Evolutionary conservation across 2,113 vertebrate genomes (phyloP), one percentile per base, ranked within the genome.

Genomic region (Haemorhous mexicanus): DNA sequence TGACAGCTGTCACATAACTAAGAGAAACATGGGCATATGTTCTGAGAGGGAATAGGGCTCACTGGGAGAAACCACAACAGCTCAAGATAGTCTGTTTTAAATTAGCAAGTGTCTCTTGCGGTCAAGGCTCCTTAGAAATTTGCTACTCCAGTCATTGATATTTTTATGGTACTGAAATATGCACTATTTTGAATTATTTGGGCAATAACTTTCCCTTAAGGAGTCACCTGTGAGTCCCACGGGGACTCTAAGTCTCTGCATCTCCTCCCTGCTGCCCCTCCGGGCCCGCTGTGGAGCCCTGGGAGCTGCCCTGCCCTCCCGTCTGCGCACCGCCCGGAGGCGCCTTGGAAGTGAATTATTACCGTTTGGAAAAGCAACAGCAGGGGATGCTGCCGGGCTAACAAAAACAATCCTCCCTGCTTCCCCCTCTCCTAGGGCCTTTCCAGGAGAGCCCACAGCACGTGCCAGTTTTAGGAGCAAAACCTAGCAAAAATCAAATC

Each of bases 311-410:
- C 59, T 79, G 46, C 23, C 20, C 63, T 47, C 8, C 37, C 2
- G 4, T 1, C 50, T 20, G 35, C 37, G 27, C 10, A 43, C 7
- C 0, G 0, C 26, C 2, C 3, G 5, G 43, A 81, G 39, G 10
- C 0, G 15, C 41, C 56, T 79, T 52, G 37, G 5, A 12, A 75
- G 4, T 19, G 52, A 81, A 49, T 27, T 24, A 20, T 37, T 26
- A 39, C 11, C 39, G 3, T 73, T 72, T 50, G 33, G 10, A 43
- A 73, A 87, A 83, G 13, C 28, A 91, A 7, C 93, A 81, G 80
- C 12, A 96, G 94, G 83, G 82, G 93, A 39, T 91, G 92, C 92
- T 96, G 92, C 67, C 4, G 72, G 39, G 74, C 83, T 56, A 90
- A 87, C 84, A 87, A 76, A 85, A 55, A 0, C 27, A 44, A 2